Evolutionary conservation across 2,888 invertebrate species (phyloP).

Genomic region (Hydriomena furcata): DNA sequence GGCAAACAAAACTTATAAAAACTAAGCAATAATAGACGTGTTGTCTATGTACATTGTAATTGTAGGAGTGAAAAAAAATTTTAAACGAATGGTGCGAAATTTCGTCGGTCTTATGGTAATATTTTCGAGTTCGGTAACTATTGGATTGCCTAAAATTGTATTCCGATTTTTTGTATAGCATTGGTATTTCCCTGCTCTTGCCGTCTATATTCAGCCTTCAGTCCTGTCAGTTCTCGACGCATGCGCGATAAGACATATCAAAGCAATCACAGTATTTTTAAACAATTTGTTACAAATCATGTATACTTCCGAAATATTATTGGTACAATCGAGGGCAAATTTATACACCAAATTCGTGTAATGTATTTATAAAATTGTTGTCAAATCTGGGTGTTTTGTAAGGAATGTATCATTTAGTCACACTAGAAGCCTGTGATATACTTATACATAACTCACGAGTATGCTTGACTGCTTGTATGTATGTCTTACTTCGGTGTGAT

Average conservation of each 20-base stretch:
- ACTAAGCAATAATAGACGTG: conserved; percentile 80
- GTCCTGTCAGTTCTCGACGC: conserved; percentile 42
- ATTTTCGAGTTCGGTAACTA: conserved; percentile 59
- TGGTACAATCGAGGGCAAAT: conserved; percentile 39
- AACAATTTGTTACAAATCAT: conserved; percentile 34
- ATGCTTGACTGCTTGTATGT: conserved; percentile 70
- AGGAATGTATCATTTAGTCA: conserved; percentile 71
- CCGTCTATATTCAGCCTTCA: conserved; percentile 51
- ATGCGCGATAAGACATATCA: conserved; percentile 76
- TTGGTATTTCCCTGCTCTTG: conserved; percentile 73
- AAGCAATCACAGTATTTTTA: conserved; percentile 60
- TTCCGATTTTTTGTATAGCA: conserved; percentile 70
- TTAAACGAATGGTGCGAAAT: conserved; percentile 79
- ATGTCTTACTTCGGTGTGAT: conserved; percentile 64
- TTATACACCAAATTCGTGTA: conserved; percentile 53
- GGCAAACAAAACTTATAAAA: conserved; percentile 78
- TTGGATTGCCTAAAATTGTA: conserved; percentile 73
- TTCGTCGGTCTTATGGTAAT: conserved; percentile 75
- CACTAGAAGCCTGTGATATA: conserved; percentile 81
- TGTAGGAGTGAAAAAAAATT: conserved; percentile 72
- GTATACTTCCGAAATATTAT: conserved; percentile 35
- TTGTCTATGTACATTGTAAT: conserved; percentile 80
- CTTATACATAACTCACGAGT: conserved; percentile 62
- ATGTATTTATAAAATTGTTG: conserved; percentile 36
- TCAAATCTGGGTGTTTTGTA: conserved; percentile 55